Evolutionary conservation across 2,113 vertebrate genomes (phyloP), one percentile per base, ranked within the genome.

Genomic region (Kryptolebias marmoratus): DNA sequence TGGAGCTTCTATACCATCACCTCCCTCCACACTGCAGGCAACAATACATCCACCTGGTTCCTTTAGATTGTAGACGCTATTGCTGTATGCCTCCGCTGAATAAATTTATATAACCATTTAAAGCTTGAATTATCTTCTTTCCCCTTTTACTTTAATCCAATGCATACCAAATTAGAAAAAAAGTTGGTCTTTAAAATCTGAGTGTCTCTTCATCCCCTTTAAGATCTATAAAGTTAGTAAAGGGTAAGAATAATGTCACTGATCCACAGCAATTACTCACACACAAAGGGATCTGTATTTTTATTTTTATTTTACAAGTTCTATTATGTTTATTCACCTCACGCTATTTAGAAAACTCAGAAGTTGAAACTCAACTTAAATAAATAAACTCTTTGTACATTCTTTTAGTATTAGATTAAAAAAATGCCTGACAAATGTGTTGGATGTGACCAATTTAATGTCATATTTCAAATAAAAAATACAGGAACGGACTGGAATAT

Each of bases 21-120:
- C 68, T 82, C 81, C 88, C 82, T 71, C 57, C 81, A 83, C 82
- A 82, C 77, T 58, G 63, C 74, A 66, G 58, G 62, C 64, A 66
- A 64, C 39, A 3, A 68, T 57, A 64, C 57, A 27, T 77, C 68
- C 88, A 82, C 81, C 80, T 81, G 75, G 55, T 72, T 77, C 72
- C 80, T 82, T 73, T 50, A 67, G 45, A 48, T 56, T 71, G 39
- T 28, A 67, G 32, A 76, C 68, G 50, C 57, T 70, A 48, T 22
- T 52, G 56, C 56, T 49, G 18, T 13, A 18, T 50, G 39, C 62
- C 77, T 76, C 62, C 47, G 64, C 42, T 58, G 64, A 67, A 27
- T 1, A 11, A 31, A 45, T 49, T 68, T 66, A 53, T 48, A 39
- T n/a, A 68, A 68, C 47, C 3, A 65, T 22, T 27, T 13, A 71